Base-by-base conservation (phyloP, 1,140 invertebrate species). In the Drusus annulatus region DNA sequence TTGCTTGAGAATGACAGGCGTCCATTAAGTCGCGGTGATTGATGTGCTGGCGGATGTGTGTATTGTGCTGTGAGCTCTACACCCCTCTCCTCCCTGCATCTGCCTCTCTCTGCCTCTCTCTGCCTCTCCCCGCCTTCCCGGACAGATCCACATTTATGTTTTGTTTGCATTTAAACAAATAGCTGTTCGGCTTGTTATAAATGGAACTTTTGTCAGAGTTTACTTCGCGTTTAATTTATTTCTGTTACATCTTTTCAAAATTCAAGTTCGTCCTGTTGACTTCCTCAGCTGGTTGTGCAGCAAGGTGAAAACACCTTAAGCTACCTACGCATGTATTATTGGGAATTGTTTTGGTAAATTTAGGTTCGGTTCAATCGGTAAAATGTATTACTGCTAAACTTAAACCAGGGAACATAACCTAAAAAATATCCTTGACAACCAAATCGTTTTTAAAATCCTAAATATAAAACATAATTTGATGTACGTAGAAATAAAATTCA, bases 1-100 rank as follows among this genome's bases (percentile, higher is more conserved):
- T 83, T 83, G 82, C 80, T 83, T 83, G 82, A 83, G 82, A 83
- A 81, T 83, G 82, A 83, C 82, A 83, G 82, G 19, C 82, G 77
- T 81, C 82, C 82, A 83, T 83, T 83, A 83, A 80, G 82, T 81
- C 71, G 77, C 76, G 63, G 80, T 83, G 82, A 83, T 83, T 81
- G 82, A 83, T 83, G 80, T 76, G 69, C 54, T 52, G 23, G 71
- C 79, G 79, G 82, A 83, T 83, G 63, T 82, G 81, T 81, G 77
- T 80, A 74, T 79, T 74, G 68, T 79, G 78, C 58, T 60, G 23
- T 21, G 8, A 17, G 15, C 65, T 17, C 65, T 17, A 25, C 51
- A 23, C 52, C 10, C 71, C 56, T 28, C 5, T 28, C 25, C 25
- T 28, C 25, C 25, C 25, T 5, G n/a, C n/a, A n/a, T 28, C 25